phyloP scores from a whole-genome alignment of 1,140 invertebrate species.

The Drosophila neocordata region DNA sequence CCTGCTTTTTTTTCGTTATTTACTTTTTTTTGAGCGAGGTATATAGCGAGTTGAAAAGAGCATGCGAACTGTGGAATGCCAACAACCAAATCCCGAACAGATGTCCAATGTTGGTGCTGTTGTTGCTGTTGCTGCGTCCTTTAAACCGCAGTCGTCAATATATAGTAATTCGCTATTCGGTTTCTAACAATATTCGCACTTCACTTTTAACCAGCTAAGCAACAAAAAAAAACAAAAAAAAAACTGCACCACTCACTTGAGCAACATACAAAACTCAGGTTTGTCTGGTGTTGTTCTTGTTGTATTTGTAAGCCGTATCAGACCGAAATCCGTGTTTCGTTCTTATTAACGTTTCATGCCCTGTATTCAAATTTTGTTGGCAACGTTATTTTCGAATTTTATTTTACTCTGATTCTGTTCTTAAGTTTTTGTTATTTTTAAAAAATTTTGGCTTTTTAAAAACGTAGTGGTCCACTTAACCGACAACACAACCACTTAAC shows the following conservation, averaged over 20 bases:
- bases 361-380: background rate
- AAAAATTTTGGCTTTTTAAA: background rate
- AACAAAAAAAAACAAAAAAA: conserved; percentile 14
- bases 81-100: conserved; percentile 47
- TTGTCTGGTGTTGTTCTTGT: conserved; percentile 2
- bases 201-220: conserved; percentile 7
- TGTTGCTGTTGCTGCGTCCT: conserved; percentile 42
- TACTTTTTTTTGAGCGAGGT: background rate
- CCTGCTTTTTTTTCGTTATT: conserved; percentile 6
- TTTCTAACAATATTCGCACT: conserved; percentile 25
- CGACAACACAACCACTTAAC: background rate
- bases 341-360: background rate
- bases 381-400: background rate
- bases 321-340: background rate
- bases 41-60: conserved; percentile 16
- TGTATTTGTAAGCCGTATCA: background rate
- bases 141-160: conserved; percentile 31
- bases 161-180: conserved; percentile 19
- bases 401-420: background rate
- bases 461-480: background rate
- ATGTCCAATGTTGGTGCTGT: conserved; percentile 46
- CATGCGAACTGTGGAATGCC: conserved; percentile 21
- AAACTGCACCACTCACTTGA: conserved; percentile 33
- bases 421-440: background rate
- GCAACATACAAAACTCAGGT: background rate